Conservation (phyloP, 2,113 vertebrate genomes). For the Motacilla alba region DNA sequence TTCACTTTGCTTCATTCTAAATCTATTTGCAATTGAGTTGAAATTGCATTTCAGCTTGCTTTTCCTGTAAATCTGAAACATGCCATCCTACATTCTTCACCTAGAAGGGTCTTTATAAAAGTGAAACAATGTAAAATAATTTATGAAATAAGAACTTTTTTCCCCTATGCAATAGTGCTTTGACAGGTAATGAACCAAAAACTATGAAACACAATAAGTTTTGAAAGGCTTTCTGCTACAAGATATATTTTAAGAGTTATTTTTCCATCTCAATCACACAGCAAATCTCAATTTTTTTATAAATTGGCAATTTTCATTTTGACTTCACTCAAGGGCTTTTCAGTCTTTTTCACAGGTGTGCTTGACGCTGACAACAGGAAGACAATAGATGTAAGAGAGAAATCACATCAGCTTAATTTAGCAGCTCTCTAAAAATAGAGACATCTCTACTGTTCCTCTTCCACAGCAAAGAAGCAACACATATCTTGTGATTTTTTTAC, state of each 20-base stretch:
- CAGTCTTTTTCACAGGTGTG: neutral
- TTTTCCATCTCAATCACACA: neutral
- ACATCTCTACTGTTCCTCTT: neutral
- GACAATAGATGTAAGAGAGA: neutral
- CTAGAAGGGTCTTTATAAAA: neutral
- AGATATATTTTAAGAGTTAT: neutral
- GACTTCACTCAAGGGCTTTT: neutral
- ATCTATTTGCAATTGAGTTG: neutral
- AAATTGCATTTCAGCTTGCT: neutral
- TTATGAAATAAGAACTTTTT: neutral
- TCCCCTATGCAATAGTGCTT: neutral
- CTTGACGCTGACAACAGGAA: neutral
- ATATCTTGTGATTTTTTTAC: neutral
- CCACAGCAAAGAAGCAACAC: neutral
- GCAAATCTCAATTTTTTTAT: neutral
- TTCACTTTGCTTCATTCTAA: neutral
- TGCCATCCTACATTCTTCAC: neutral
- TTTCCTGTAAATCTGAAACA: neutral
- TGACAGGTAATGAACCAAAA: neutral
- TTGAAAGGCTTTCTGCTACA: neutral
- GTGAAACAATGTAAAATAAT: neutral
- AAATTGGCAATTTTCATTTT: neutral
- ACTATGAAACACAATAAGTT: neutral
- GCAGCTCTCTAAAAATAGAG: neutral
- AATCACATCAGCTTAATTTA: constrained; percentile 4